Percentiles rank a stretch among this genome's conserved stretches.
Evolutionary conservation across 2,888 invertebrate species (phyloP).

Genomic region (Amphipoea oculea): DNA sequence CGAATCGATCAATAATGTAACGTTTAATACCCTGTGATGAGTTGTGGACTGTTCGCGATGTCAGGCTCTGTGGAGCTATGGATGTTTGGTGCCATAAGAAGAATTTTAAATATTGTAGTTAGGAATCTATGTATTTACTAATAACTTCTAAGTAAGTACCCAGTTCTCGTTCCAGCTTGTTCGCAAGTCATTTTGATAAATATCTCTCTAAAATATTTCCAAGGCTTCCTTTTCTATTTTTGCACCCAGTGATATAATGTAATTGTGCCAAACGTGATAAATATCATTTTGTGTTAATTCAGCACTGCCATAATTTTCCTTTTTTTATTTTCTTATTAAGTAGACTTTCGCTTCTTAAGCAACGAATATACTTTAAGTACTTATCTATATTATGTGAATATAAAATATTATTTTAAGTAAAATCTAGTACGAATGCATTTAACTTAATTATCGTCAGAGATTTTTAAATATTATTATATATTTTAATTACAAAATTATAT

Average conservation of each 20-base stretch:
- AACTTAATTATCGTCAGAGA: constrained; percentile 64
- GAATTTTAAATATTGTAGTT: constrained; percentile 79
- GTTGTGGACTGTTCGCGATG: constrained; percentile 47
- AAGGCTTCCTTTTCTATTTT: constrained; percentile 52
- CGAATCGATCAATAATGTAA: constrained; percentile 47
- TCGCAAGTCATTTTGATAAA: constrained; percentile 54
- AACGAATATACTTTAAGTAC: constrained; percentile 67
- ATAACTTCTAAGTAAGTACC: constrained; percentile 61
- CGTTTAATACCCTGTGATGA: constrained; percentile 57
- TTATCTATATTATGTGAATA: constrained; percentile 57
- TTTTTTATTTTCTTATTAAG: constrained; percentile 56
- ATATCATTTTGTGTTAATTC: constrained; percentile 55
- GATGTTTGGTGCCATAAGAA: constrained; percentile 81
- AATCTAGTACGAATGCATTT: constrained; percentile 70
- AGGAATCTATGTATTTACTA: constrained; percentile 77
- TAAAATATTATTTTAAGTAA: constrained; percentile 55
- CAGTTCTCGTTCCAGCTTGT: constrained; percentile 61
- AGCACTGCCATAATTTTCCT: constrained; percentile 69
- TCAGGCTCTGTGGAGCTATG: constrained; percentile 64
- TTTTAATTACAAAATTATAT: constrained; percentile 64
- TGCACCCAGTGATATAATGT: constrained; percentile 66
- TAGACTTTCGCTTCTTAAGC: constrained; percentile 63
- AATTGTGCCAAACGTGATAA: constrained; percentile 73
- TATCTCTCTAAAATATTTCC: constrained; percentile 50
- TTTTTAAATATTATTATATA: constrained; percentile 63